Evolutionary conservation across 1,140 invertebrate species (phyloP), one percentile per base, ranked within the genome.

Genomic region (Rhopalosiphum maidis): DNA sequence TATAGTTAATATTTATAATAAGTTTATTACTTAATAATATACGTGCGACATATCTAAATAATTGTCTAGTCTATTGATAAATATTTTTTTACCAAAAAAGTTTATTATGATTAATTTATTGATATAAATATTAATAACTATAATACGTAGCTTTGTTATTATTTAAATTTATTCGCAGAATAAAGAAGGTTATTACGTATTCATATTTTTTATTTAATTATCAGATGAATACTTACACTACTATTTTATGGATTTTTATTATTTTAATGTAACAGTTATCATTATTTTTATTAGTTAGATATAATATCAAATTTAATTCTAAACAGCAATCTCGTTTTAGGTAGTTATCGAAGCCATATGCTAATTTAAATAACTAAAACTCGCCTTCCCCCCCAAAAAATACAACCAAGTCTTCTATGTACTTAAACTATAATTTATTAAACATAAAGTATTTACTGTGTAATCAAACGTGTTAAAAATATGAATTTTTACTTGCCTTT

Each of bases 401-500:
- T n/a, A 77, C 60, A n/a, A n/a, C 30, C 30, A n/a, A 77, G n/a
- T 21, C 60, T 77, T 77, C n/a, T 77, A n/a, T 77, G 5, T 77
- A 77, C 18, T 35, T 3, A 77, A 18, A 77, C n/a, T n/a, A 15
- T n/a, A 77, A 77, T 77, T 77, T 77, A 77, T 77, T 15, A 77
- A 77, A 21, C 60, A 77, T 77, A 15, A 21, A n/a, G 30, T 77
- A 77, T n/a, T n/a, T 77, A 77, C 8, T 77, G 30, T 18, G 5
- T n/a, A 77, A 77, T 15, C 60, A n/a, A 77, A 77, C 30, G 30
- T 35, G 60, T 77, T n/a, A 35, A 77, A 77, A 77, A 77, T 77
- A n/a, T 87, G 25, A 46, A 46, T n/a, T 46, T 91, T 23, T 22
- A 82, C 90, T 91, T 77, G 43, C 90, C 90, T 91, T 48, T n/a